Conservation (phyloP, 2,113 vertebrate species). For the Xenus cinereus region DNA sequence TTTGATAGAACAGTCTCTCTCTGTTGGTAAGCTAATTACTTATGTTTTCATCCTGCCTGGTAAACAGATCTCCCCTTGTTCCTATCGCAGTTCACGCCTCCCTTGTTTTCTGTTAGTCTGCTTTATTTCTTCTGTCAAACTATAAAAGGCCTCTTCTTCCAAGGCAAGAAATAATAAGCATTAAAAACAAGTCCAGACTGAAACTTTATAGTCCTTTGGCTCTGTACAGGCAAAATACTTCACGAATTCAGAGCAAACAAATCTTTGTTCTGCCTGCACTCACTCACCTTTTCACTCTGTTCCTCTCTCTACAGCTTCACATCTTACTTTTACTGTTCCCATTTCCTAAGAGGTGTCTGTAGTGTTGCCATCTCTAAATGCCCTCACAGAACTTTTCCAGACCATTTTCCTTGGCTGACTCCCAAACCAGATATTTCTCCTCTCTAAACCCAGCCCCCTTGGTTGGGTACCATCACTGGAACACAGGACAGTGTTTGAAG, state of each 20-base stretch:
- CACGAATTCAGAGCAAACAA: background rate
- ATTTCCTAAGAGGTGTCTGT: background rate
- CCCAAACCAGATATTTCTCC: background rate
- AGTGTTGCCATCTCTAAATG: background rate
- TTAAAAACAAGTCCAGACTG: background rate
- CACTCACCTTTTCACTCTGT: background rate
- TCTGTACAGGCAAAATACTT: background rate
- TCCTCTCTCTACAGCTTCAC: background rate
- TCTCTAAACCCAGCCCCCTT: background rate
- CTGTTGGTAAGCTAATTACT: slow-evolving; percentile 24
- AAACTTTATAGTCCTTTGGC: background rate
- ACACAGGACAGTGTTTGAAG: background rate
- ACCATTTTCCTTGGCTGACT: background rate
- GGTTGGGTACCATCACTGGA: background rate
- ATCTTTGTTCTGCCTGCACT: background rate
- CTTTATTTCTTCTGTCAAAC: slow-evolving; percentile 13
- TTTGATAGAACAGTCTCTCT: background rate
- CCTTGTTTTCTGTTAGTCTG: background rate
- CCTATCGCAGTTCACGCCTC: background rate
- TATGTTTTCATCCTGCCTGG: slow-evolving; percentile 3
- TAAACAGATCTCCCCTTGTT: slow-evolving; percentile 31
- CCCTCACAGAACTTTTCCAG: background rate
- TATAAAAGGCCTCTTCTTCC: background rate
- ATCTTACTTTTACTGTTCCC: background rate
- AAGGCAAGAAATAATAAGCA: background rate